These are phyloP conservation scores for Oncorhynchus kisutch DNA, from an alignment of 2,113 vertebrate species.

Conservation along the genomic window DNA sequence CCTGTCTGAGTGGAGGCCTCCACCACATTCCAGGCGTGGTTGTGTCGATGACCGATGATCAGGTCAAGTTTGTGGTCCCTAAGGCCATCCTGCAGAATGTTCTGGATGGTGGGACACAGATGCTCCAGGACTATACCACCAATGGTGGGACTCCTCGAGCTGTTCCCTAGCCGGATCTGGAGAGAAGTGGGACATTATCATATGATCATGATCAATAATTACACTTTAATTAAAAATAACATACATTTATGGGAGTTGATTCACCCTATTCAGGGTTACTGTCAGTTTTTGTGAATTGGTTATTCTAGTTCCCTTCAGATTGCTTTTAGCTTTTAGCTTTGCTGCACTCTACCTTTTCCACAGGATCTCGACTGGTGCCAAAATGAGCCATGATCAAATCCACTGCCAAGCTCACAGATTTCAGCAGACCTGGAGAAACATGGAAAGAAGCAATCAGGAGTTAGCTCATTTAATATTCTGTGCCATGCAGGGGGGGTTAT, in stretches of 20 bases:
- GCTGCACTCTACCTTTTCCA: slow-evolving; percentile 83
- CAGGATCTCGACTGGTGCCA: slow-evolving; percentile 87
- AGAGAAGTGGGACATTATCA: slow-evolving; percentile 1
- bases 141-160: slow-evolving; percentile 87
- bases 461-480: not conserved
- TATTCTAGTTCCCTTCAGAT: not conserved
- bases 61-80: slow-evolving; percentile 88
- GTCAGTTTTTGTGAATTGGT: not conserved
- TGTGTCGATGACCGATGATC: slow-evolving; percentile 87
- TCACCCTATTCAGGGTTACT: not conserved
- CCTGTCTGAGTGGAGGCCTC: slow-evolving; percentile 88
- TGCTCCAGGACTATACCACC: slow-evolving; percentile 89
- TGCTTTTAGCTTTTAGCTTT: not conserved
- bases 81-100: slow-evolving; percentile 87
- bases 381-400: slow-evolving; percentile 94
- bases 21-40: slow-evolving; percentile 87
- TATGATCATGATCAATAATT: too few species aligned
- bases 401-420: slow-evolving; percentile 87
- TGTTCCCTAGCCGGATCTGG: slow-evolving; percentile 92
- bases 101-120: slow-evolving; percentile 87
- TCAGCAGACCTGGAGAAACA: slow-evolving; percentile 79
- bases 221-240: too few species aligned
- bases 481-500: not conserved
- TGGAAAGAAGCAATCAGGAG: slow-evolving; percentile 4
- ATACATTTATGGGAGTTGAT: too few species aligned